These are phyloP conservation scores for Aphidius colemani DNA, from an alignment of 2,888 invertebrate genomes.

Conservation along the genomic window DNA sequence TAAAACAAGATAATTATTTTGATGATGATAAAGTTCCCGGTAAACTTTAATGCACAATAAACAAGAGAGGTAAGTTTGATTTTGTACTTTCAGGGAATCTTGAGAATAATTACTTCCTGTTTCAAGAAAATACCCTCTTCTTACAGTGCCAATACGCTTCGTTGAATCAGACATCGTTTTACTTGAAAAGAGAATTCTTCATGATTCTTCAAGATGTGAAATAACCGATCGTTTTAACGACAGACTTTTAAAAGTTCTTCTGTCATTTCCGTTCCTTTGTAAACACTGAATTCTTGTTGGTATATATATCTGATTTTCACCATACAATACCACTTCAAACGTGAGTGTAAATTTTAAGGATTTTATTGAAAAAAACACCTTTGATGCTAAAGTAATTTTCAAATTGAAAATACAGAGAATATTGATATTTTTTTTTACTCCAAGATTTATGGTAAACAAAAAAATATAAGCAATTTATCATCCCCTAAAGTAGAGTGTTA, in stretches of 20 bases:
- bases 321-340: constrained; percentile 7
- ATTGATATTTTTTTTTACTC: too few relatives aligned
- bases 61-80: constrained; percentile 8
- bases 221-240: constrained; percentile 17
- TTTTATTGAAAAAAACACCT: too few relatives aligned
- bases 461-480: too few relatives aligned
- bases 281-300: constrained; percentile 9
- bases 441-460: too few relatives aligned
- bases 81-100: background rate
- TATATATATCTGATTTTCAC: background rate
- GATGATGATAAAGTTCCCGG: too few relatives aligned
- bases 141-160: constrained; percentile 4
- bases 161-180: constrained; percentile 17
- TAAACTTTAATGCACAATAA: too few relatives aligned
- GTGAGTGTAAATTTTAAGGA: background rate
- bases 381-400: too few relatives aligned
- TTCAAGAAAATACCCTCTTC: background rate
- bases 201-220: constrained; percentile 20
- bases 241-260: constrained; percentile 19
- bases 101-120: constrained; percentile 7
- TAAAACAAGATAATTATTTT: too few relatives aligned
- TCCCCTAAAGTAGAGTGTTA: too few relatives aligned
- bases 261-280: constrained; percentile 37
- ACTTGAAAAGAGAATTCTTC: background rate
- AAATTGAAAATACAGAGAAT: too few relatives aligned